Conservation (phyloP, 2,113 vertebrate species). For the Columba janthina region DNA sequence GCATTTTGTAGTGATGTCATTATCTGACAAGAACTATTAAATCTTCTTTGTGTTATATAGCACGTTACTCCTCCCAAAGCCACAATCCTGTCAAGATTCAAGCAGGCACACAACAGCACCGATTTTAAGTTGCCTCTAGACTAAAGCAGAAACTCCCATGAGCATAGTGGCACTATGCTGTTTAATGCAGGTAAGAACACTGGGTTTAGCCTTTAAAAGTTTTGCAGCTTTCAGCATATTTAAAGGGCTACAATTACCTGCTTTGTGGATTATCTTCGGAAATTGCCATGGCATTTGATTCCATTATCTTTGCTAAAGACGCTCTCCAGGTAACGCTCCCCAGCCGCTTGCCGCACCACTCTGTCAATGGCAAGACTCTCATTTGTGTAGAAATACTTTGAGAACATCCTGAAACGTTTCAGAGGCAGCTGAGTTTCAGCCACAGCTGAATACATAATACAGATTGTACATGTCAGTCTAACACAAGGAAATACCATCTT, state of each 20-base stretch:
- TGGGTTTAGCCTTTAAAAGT: not conserved
- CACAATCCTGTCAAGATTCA: not conserved
- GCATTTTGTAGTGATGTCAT: not conserved
- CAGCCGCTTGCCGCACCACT: not conserved
- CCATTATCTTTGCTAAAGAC: not conserved
- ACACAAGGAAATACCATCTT: not conserved
- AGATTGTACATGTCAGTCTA: not conserved
- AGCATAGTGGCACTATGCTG: not conserved
- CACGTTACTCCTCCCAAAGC: not conserved
- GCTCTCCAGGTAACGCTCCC: not conserved
- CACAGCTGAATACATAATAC: not conserved
- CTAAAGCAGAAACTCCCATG: not conserved
- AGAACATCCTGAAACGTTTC: not conserved
- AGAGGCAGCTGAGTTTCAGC: not conserved
- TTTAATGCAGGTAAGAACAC: not conserved
- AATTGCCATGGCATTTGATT: not conserved
- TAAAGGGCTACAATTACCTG: not conserved
- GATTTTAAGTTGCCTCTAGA: not conserved
- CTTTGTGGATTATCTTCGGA: not conserved
- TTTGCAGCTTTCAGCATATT: not conserved
- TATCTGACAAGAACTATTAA: conserved; percentile 3
- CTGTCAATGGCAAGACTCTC: not conserved
- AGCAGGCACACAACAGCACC: not conserved
- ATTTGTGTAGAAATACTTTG: not conserved
- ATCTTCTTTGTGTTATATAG: not conserved